phyloP scores from a whole-genome alignment of 1,140 invertebrate species.

The Delia radicum region DNA sequence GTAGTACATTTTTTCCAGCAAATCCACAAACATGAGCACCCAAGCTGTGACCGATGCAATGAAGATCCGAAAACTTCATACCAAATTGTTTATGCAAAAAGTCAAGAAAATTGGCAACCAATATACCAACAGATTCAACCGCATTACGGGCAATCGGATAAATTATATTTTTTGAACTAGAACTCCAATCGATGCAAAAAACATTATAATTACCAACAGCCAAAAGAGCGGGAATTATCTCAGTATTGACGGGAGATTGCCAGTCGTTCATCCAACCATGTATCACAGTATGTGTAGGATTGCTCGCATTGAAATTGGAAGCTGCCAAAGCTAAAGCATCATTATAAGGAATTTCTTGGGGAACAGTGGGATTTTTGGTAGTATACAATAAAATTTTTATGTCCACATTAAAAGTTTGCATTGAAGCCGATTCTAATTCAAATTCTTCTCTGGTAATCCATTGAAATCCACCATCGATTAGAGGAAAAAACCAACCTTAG shows the following conservation, averaged over 20 bases:
- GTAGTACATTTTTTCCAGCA: conserved; percentile 35
- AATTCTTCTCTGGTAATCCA: too few species aligned
- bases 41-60: conserved; percentile 40
- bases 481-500: too few species aligned
- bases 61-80: conserved; percentile 24
- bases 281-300: conserved; percentile 38
- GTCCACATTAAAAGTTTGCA: too few species aligned
- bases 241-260: conserved; percentile 37
- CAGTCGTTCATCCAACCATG: conserved; percentile 48
- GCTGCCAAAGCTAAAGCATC: too few species aligned
- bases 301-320: conserved; percentile 11
- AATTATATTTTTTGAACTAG: conserved; percentile 57
- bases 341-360: too few species aligned
- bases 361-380: too few species aligned
- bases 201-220: conserved; percentile 56
- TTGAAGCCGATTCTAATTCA: too few species aligned
- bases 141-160: conserved; percentile 57
- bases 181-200: conserved; percentile 59
- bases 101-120: conserved; percentile 30
- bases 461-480: too few species aligned
- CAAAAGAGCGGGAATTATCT: conserved; percentile 46
- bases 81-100: conserved; percentile 31
- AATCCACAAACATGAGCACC: conserved; percentile 57
- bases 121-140: conserved; percentile 20
- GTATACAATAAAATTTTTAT: too few species aligned